Base-by-base conservation (phyloP, 2,797 vertebrate genomes). In the Microcaecilia unicolor region DNA sequence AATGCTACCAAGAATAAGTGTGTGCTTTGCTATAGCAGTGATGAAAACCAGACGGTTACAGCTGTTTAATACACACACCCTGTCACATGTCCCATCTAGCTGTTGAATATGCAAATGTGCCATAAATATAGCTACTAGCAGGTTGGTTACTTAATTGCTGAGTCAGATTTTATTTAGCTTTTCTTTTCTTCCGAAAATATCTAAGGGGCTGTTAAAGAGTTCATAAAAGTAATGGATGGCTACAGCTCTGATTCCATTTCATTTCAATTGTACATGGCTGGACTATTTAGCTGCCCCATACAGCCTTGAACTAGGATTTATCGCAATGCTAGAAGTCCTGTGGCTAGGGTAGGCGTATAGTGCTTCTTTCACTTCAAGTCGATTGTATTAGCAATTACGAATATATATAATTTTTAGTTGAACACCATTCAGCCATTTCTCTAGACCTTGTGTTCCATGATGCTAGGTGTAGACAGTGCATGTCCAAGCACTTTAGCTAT, bases 401-500 rank as follows among this genome's bases (percentile, higher is more conserved):
- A n/a, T n/a, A n/a, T n/a, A n/a, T n/a, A n/a, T n/a, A n/a, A n/a
- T n/a, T 12, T 24, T 20, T 17, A 19, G 16, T 15, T n/a, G 31
- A 31, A 37, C 6, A 2, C 14, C 14, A 10, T 57, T 50, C 52
- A 15, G 15, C 64, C 20, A 38, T 12, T 37, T 55, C 65, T 14
- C 41, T 6, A 41, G 61, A 43, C 50, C 45, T 45, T 54, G 48
- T 43, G 48, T 55, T 53, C 62, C 55, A 18, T 21, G 37, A 63
- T 34, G 55, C 67, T 37, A 34, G 60, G 30, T 25, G 71, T 63
- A 70, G 70, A 72, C 48, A 64, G 41, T 7, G 7, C 36, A 58
- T 62, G 48, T 80, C 64, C 65, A 69, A 76, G 65, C 72, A 37
- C 55, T 74, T 74, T 55, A 49, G 49, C 60, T 80, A 58, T 87